These are phyloP conservation scores for Apis florea DNA, from an alignment of 1,140 invertebrate species.

Conservation along the genomic window DNA sequence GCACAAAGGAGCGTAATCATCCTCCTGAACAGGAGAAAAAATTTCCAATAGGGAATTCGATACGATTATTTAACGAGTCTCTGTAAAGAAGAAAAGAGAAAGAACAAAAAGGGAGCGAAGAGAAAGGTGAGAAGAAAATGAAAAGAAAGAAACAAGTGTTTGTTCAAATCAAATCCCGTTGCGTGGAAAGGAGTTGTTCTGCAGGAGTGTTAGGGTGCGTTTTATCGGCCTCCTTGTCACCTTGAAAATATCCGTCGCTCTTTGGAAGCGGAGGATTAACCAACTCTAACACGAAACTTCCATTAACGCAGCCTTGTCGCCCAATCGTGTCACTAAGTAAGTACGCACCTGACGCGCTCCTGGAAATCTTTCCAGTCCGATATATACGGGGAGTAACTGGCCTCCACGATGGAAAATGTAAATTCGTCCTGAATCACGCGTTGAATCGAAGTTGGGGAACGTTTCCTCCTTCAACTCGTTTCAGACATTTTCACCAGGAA, in stretches of 20 bases:
- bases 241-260: constrained; percentile 51
- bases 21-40: too few relatives aligned
- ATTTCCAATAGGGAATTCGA: background rate
- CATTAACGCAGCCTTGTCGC: constrained; percentile 72
- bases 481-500: too few relatives aligned
- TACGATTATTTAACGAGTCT: background rate
- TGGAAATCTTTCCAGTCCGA: constrained; percentile 33
- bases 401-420: constrained; percentile 56
- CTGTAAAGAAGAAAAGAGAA: too few relatives aligned
- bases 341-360: constrained; percentile 68
- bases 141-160: background rate
- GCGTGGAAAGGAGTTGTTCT: background rate
- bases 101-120: background rate
- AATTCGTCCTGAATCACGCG: constrained; percentile 39
- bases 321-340: constrained; percentile 62
- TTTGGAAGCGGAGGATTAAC: constrained; percentile 62
- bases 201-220: background rate
- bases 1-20: background rate
- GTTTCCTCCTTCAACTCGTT: too few relatives aligned
- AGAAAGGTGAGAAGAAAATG: too few relatives aligned
- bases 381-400: constrained; percentile 22
- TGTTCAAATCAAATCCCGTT: background rate
- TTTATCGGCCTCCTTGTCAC: constrained; percentile 30
- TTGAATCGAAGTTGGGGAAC: background rate
- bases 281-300: constrained; percentile 73